Base-by-base conservation (phyloP, 2,888 invertebrate species). In the Nomada ruficornis region DNA sequence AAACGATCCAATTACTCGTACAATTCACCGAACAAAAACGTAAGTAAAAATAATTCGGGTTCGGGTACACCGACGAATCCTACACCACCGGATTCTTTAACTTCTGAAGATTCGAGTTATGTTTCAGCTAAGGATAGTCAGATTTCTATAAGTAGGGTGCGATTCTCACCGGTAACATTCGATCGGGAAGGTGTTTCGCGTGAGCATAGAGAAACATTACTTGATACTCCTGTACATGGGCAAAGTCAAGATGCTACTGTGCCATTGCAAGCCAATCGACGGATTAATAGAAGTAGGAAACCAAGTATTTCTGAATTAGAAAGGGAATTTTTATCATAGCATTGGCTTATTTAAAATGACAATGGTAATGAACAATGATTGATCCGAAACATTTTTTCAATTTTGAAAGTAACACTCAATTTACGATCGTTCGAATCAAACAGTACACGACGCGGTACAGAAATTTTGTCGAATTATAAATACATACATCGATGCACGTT, bases 81-180 rank as follows among this genome's bases (percentile, higher is more conserved):
- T 1, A 97, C 98, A 9, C 98, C 98, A 0, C 97, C 98, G 0
- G 98, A 98, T 89, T 97, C 97, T 86, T 91, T 97, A 80, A 96
- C 97, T 0, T 97, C 97, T 90, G 98, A 98, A 89, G 98, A 98
- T 91, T 97, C 97, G 90, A 97, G 97, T 60, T 98, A 98, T 93
- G 96, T 97, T 87, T 98, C 98, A 11, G 98, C 98, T 23, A 95
- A 97, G 90, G 97, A 97, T 90, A 95, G 97, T 97, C 78, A 95
- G 96, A 77, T 93, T 72, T 93, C 93, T 15, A 91, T 93, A 68
- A 89, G 92, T 83, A 91, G 91, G 87, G 94, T 91, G 82, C 92
- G 90, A 73, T 94, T 91, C 85, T 94, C 91, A 64, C 94, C 93
- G 0, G 91, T 94, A 2, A 93, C 93, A 0, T 93, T 93, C 65